These are phyloP conservation scores for Epinephelus malabaricus DNA, from an alignment of 2,797 vertebrate species.

Conservation along the genomic window DNA sequence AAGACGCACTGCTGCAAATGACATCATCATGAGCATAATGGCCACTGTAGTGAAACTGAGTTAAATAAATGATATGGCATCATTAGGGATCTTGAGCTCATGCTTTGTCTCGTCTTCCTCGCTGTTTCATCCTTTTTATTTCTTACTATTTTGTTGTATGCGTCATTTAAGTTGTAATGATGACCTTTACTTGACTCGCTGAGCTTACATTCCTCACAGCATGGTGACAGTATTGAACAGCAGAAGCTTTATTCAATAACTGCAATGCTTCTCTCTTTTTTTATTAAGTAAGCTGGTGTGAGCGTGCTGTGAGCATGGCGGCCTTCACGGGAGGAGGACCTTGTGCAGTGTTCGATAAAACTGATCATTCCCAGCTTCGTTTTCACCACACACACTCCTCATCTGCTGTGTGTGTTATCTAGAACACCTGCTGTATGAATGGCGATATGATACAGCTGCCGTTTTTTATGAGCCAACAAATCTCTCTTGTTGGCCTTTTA, in stretches of 20 bases:
- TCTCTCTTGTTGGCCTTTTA: background rate
- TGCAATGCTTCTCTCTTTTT: background rate
- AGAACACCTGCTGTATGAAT: background rate
- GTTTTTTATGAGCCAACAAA: background rate
- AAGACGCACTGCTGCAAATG: slow-evolving; percentile 11
- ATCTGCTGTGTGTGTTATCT: background rate
- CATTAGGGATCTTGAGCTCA: background rate
- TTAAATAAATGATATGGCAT: slow-evolving; percentile 13
- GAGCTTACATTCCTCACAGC: background rate
- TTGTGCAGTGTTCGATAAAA: background rate
- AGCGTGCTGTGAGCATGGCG: background rate
- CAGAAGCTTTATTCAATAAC: background rate
- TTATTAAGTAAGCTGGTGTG: background rate
- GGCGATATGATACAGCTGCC: background rate
- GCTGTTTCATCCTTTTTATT: background rate
- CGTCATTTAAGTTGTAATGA: background rate
- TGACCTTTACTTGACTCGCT: background rate
- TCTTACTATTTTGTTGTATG: background rate
- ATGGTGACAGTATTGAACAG: background rate
- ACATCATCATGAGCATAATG: slow-evolving; percentile 30
- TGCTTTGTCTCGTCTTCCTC: background rate
- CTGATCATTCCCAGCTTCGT: background rate
- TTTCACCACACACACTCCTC: background rate
- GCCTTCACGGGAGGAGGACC: too few species aligned
- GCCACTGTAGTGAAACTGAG: slow-evolving; percentile 1